These are phyloP conservation scores for Coptotermes formosanus DNA, from an alignment of 1,140 invertebrate genomes.

Conservation along the genomic window DNA sequence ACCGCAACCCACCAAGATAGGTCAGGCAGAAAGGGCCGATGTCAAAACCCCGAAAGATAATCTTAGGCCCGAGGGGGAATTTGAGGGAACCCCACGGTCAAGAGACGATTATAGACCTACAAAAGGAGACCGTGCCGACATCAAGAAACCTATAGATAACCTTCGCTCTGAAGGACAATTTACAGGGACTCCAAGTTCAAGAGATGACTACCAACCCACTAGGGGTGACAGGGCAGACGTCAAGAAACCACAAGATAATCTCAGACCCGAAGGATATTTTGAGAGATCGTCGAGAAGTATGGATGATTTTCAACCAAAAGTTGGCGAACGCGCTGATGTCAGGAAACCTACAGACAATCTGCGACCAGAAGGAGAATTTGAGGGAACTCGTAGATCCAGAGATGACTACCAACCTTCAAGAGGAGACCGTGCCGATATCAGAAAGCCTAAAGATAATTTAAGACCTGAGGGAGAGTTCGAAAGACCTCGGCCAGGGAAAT, in stretches of 20 bases:
- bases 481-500: slow-evolving; percentile 38
- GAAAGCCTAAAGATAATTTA: slow-evolving; percentile 55
- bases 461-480: slow-evolving; percentile 61
- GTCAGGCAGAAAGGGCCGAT: slow-evolving; percentile 42
- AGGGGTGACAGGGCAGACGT: slow-evolving; percentile 36
- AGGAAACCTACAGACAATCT: slow-evolving; percentile 48
- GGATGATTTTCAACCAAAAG: slow-evolving; percentile 35
- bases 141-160: slow-evolving; percentile 46
- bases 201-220: slow-evolving; percentile 35
- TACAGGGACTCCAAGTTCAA: slow-evolving; percentile 44
- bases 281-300: slow-evolving; percentile 37
- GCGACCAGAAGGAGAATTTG: slow-evolving; percentile 35
- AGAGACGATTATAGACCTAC: slow-evolving; percentile 36
- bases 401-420: slow-evolving; percentile 44
- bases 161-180: slow-evolving; percentile 60
- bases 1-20: slow-evolving; percentile 40
- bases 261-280: slow-evolving; percentile 54
- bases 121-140: slow-evolving; percentile 42
- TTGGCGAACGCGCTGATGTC: neutral
- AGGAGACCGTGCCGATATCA: slow-evolving; percentile 49
- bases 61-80: slow-evolving; percentile 50
- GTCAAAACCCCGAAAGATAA: slow-evolving; percentile 46
- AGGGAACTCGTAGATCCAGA: slow-evolving; percentile 49
- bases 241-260: slow-evolving; percentile 49
- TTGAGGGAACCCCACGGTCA: slow-evolving; percentile 44